phyloP scores from a whole-genome alignment of 2,797 vertebrate species.

The Dendrocincla tyrannina region DNA sequence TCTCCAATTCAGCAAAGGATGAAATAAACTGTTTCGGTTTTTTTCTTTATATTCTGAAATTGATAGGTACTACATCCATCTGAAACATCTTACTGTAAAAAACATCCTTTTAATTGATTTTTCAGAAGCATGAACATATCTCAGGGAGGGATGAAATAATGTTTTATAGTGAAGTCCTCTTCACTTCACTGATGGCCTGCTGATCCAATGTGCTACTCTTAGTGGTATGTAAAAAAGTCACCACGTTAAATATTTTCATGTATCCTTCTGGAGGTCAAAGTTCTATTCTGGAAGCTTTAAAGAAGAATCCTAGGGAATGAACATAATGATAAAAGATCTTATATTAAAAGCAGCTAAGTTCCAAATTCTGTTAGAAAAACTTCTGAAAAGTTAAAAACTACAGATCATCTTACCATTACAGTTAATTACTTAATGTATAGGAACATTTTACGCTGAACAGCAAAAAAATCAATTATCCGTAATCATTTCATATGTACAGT shows the following conservation, averaged over 20 bases:
- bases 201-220: background rate
- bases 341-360: conserved; percentile 3
- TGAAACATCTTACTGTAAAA: conserved; percentile 33
- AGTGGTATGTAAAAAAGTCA: background rate
- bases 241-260: background rate
- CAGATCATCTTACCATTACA: background rate
- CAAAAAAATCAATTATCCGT: conserved; percentile 31
- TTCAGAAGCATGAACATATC: conserved; percentile 31
- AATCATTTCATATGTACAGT: conserved; percentile 15
- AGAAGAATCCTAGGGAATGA: background rate
- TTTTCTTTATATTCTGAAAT: background rate
- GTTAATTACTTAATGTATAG: conserved; percentile 22
- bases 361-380: conserved; percentile 26
- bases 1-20: background rate
- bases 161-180: conserved; percentile 16
- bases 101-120: conserved; percentile 31
- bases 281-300: background rate
- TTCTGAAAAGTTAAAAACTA: conserved; percentile 40
- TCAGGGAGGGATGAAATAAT: conserved; percentile 25
- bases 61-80: background rate
- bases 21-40: background rate
- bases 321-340: background rate
- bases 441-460: conserved; percentile 1
- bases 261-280: background rate
- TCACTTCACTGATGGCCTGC: background rate